Conservation (phyloP, 1,140 invertebrate species). For the Phthorimaea operculella region DNA sequence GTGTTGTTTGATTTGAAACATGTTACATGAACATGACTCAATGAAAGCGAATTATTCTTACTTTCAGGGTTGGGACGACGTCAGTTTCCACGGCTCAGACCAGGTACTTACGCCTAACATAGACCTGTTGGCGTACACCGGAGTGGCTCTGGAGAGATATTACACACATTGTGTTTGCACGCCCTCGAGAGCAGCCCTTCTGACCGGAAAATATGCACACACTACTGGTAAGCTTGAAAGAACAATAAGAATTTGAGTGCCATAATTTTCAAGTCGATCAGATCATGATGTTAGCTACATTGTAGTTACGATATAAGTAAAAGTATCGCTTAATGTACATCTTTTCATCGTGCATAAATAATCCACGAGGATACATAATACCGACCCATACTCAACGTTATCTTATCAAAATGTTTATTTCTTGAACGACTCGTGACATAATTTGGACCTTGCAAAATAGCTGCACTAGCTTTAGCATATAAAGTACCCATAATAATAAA, state of each 20-base stretch:
- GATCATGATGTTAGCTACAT: too few relatives aligned
- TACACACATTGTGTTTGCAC: constrained; percentile 82
- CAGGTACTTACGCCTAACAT: constrained; percentile 89
- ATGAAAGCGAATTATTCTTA: background rate
- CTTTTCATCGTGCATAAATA: too few relatives aligned
- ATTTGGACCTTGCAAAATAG: too few relatives aligned
- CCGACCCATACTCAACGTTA: too few relatives aligned
- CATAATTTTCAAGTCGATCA: too few relatives aligned
- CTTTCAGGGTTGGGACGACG: constrained; percentile 86
- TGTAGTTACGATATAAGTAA: too few relatives aligned
- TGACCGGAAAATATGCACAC: constrained; percentile 86
- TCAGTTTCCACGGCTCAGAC: constrained; percentile 87
- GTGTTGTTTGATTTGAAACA: background rate
- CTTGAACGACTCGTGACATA: too few relatives aligned
- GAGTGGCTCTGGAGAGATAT: constrained; percentile 72
- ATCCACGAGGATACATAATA: too few relatives aligned
- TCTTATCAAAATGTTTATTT: too few relatives aligned
- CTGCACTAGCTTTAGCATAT: too few relatives aligned
- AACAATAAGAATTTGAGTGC: background rate
- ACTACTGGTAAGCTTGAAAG: constrained; percentile 70
- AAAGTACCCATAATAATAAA: too few relatives aligned
- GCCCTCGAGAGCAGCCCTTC: constrained; percentile 79
- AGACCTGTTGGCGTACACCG: constrained; percentile 82
- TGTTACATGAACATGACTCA: background rate
- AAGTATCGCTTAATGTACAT: too few relatives aligned